Evolutionary conservation across 2,113 vertebrate genomes (phyloP).

Genomic region (Ginglymostoma cirratum): DNA sequence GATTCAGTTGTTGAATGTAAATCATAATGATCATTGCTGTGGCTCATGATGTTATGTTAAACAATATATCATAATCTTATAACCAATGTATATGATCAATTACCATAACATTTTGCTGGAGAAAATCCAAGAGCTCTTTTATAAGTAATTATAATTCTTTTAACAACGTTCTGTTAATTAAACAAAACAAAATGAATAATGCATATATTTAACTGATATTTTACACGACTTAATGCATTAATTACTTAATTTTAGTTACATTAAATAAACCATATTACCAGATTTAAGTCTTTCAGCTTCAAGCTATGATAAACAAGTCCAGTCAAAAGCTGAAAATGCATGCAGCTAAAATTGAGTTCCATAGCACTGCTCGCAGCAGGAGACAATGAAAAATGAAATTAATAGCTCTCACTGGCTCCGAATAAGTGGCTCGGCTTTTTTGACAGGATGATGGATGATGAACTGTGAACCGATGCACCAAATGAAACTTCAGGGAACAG

Average conservation of each 20-base stretch:
- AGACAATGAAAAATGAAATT: background rate
- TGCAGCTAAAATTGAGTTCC: slow-evolving; percentile 38
- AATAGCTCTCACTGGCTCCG: slow-evolving; percentile 36
- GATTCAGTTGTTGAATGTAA: background rate
- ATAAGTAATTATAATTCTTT: background rate
- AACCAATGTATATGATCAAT: background rate
- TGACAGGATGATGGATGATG: background rate
- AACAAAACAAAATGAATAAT: background rate
- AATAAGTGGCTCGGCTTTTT: slow-evolving; percentile 16
- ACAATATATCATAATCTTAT: background rate
- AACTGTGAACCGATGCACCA: slow-evolving; percentile 19
- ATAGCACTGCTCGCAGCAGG: slow-evolving; percentile 19
- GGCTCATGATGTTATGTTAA: background rate
- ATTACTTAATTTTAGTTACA: slow-evolving; percentile 29
- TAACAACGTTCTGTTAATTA: background rate
- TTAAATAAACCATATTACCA: slow-evolving; percentile 9
- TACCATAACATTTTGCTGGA: too few species aligned
- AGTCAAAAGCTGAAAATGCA: background rate
- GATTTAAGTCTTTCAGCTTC: slow-evolving; percentile 38
- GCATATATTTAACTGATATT: background rate
- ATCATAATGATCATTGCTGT: background rate
- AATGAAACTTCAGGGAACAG: slow-evolving; percentile 15
- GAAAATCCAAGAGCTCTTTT: background rate
- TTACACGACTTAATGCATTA: slow-evolving; percentile 33
- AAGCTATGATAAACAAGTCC: slow-evolving; percentile 35